Conservation (phyloP, 2,113 vertebrate species). For the Pygathrix nemaeus region DNA sequence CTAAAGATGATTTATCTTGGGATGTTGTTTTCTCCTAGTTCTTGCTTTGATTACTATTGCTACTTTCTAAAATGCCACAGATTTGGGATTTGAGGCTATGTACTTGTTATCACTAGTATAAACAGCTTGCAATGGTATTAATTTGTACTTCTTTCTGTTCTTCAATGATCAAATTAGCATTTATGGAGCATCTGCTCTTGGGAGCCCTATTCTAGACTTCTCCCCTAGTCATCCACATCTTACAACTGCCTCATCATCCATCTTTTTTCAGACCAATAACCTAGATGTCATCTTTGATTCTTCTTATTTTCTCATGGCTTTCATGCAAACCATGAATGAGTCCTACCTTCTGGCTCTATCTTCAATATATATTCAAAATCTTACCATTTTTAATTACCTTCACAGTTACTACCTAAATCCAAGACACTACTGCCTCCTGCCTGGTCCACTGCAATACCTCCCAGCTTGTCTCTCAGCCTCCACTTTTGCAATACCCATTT, state of each 20-base stretch:
- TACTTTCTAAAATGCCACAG: conserved; percentile 36
- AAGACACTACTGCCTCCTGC: neutral
- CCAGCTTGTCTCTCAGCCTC: neutral
- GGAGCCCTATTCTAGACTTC: neutral
- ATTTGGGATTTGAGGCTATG: neutral
- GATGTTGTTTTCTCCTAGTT: conserved; percentile 19
- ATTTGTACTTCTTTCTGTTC: conserved; percentile 55
- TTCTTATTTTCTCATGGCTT: neutral
- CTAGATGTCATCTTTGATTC: neutral
- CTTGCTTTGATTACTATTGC: conserved; percentile 25
- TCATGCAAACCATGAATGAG: neutral
- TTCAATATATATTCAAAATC: neutral
- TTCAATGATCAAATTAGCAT: conserved; percentile 49
- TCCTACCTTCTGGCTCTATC: neutral
- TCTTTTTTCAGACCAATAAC: neutral
- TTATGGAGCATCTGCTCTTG: conserved; percentile 36
- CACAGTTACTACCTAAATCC: neutral
- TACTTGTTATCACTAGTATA: neutral
- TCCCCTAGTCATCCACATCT: neutral
- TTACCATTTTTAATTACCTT: neutral
- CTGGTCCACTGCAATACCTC: neutral
- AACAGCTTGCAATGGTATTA: conserved; percentile 54
- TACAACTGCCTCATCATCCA: neutral
- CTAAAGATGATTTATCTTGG: neutral
- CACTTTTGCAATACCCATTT: neutral